Evolutionary conservation across 2,888 invertebrate species (phyloP).

Genomic region (Spisula subtruncata): DNA sequence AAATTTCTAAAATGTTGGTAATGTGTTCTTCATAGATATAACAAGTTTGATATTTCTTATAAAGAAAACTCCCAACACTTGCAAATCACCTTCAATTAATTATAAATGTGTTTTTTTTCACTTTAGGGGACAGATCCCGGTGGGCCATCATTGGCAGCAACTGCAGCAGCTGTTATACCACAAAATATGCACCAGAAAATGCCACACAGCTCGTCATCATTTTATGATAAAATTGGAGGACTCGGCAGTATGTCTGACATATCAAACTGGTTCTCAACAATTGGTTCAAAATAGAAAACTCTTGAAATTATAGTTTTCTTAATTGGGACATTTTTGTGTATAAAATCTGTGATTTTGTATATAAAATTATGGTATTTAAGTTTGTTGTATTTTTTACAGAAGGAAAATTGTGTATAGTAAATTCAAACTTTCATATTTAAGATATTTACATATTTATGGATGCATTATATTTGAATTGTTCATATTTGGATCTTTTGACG

Average conservation of each 20-base stretch:
- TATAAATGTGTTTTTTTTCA: not conserved
- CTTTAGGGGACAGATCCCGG: slow-evolving; percentile 73
- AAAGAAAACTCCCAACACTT: too few species aligned
- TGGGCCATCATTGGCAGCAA: slow-evolving; percentile 76
- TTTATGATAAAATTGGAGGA: slow-evolving; percentile 81
- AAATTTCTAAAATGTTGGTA: too few species aligned
- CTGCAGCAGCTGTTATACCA: slow-evolving; percentile 82
- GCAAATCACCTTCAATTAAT: too few species aligned
- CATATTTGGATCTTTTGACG: not conserved
- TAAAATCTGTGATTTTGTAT: not conserved
- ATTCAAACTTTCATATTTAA: too few species aligned
- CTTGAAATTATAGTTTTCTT: not conserved
- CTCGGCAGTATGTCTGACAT: slow-evolving; percentile 82
- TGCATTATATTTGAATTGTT: not conserved
- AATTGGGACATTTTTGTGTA: not conserved
- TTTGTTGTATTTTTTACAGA: too few species aligned
- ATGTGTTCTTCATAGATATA: too few species aligned
- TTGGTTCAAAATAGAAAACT: slow-evolving; percentile 74
- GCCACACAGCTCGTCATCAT: slow-evolving; percentile 76
- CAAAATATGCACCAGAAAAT: slow-evolving; percentile 75
- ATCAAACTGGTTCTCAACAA: slow-evolving; percentile 82
- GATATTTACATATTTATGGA: too few species aligned
- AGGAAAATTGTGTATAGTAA: too few species aligned
- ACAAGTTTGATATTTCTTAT: too few species aligned
- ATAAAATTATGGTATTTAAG: not conserved